Evolutionary conservation across 2,888 invertebrate genomes (phyloP).

Genomic region (Cephus rjabovi): DNA sequence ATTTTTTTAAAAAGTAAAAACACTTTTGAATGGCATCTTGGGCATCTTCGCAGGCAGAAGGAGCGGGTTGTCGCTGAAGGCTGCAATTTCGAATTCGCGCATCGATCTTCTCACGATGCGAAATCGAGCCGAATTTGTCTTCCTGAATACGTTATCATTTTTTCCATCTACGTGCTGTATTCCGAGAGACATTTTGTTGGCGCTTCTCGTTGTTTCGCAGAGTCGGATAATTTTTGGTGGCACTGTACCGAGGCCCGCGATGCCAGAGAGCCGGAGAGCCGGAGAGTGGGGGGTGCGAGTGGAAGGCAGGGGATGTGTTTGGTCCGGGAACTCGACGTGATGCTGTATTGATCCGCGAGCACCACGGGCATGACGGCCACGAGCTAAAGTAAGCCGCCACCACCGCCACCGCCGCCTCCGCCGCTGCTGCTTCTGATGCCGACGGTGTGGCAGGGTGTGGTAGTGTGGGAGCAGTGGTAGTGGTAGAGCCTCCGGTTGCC

Average conservation of each 20-base stretch:
- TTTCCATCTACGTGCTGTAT: neutral
- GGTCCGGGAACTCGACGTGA: conserved; percentile 62
- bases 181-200: neutral
- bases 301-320: conserved; percentile 55
- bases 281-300: conserved; percentile 35
- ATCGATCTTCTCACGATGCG: neutral
- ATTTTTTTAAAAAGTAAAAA: neutral
- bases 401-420: conserved; percentile 29
- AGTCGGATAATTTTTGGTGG: neutral
- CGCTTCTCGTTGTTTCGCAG: neutral
- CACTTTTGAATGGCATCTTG: neutral
- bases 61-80: no score
- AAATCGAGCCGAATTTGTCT: neutral
- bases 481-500: conserved; percentile 46
- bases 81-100: neutral
- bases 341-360: conserved; percentile 64
- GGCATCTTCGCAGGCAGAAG: no score
- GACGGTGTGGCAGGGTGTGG: no score
- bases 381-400: conserved; percentile 61
- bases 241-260: conserved; percentile 21
- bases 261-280: conserved; percentile 27
- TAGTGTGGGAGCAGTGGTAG: neutral
- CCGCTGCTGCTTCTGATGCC: neutral
- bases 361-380: conserved; percentile 39
- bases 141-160: neutral